These are phyloP conservation scores for Cryptomyrus ogoouensis DNA, from an alignment of 2,113 vertebrate species.

Conservation along the genomic window DNA sequence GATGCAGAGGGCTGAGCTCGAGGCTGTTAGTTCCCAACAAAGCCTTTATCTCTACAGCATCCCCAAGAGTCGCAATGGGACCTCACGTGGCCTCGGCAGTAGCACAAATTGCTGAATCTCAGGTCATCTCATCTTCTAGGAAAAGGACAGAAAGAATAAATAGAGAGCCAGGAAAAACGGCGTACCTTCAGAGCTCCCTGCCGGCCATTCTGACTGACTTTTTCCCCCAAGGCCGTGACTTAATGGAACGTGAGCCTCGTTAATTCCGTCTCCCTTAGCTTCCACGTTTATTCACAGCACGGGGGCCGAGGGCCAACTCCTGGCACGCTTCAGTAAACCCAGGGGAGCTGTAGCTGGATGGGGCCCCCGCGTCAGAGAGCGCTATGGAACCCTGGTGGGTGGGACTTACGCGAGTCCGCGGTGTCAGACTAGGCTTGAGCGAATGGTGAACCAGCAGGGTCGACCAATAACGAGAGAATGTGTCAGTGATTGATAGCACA, in stretches of 20 bases:
- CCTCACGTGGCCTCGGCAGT: conserved; percentile 28
- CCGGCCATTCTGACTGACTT: not conserved
- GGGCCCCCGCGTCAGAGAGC: not conserved
- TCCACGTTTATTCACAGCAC: conserved; percentile 20
- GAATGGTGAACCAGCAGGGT: not conserved
- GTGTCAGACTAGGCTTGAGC: not conserved
- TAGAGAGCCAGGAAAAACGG: not conserved
- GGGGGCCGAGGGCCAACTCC: not conserved
- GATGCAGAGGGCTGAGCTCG: not conserved
- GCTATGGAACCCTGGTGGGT: not conserved
- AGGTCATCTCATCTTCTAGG: conserved; percentile 13
- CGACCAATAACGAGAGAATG: not conserved
- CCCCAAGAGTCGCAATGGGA: not conserved
- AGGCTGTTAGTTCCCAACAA: not conserved
- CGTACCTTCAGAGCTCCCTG: not conserved
- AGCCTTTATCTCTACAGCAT: not conserved
- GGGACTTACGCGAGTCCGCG: not conserved
- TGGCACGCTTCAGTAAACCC: conserved; percentile 14
- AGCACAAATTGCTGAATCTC: conserved; percentile 24
- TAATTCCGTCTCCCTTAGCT: not conserved
- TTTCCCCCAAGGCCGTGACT: conserved; percentile 23
- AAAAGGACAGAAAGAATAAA: not conserved
- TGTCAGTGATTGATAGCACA: not conserved
- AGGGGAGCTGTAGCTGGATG: conserved; percentile 5
- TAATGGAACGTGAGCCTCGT: conserved; percentile 18